These are phyloP conservation scores for Sminthopsis crassicaudata DNA, from an alignment of 2,113 vertebrate genomes.

Conservation along the genomic window DNA sequence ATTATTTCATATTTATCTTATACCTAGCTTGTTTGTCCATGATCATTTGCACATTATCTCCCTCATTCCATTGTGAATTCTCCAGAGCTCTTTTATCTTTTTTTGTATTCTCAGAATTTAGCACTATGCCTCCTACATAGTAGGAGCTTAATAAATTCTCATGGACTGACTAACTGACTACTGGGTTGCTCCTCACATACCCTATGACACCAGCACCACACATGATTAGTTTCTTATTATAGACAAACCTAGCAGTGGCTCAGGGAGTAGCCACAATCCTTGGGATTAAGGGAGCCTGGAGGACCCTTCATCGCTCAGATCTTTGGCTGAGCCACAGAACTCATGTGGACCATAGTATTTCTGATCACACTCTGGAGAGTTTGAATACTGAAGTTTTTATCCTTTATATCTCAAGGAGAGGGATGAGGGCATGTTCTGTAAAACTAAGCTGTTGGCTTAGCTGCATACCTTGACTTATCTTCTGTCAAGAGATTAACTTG, in stretches of 20 bases:
- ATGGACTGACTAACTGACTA: not conserved
- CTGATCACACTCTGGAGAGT: no score
- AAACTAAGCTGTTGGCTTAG: conserved; percentile 78
- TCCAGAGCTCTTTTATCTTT: not conserved
- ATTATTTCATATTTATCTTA: not conserved
- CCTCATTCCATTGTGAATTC: not conserved
- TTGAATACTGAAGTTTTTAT: not conserved
- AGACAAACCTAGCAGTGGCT: not conserved
- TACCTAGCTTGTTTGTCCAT: not conserved
- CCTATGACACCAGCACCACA: not conserved
- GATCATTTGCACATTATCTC: not conserved
- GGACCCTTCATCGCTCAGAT: not conserved
- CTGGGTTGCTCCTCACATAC: not conserved
- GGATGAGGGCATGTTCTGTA: conserved; percentile 68
- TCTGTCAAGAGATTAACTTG: conserved; percentile 86
- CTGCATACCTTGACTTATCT: conserved; percentile 76
- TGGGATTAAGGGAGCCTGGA: not conserved
- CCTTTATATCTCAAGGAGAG: conserved; percentile 53
- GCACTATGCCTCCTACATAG: not conserved
- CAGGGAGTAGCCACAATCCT: not conserved
- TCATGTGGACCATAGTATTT: not conserved
- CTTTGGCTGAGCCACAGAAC: not conserved
- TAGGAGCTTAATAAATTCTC: not conserved
- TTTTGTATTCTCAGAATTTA: not conserved
- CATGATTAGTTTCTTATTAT: not conserved